Evolutionary conservation across 2,888 invertebrate species (phyloP), one percentile per base, ranked within the genome.

Genomic region (Theodoxus fluviatilis): DNA sequence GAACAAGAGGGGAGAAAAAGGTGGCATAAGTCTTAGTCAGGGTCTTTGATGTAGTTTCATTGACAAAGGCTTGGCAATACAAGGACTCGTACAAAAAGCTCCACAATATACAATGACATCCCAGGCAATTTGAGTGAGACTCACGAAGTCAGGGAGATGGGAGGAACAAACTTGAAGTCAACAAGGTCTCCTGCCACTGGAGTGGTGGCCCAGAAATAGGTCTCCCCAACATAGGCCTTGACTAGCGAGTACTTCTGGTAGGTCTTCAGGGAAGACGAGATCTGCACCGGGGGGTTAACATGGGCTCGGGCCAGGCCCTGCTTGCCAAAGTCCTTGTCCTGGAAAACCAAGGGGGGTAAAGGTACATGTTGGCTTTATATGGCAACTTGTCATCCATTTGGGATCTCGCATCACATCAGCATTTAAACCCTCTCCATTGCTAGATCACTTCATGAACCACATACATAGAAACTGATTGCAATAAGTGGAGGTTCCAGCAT

Each of bases 281-380:
- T 90, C 57, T 82, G 77, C 18, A 86, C 87, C 3, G 79, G 74
- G 2, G 87, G 87, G 71, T 87, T 87, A 47, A 83, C 80, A 74
- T 88, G 88, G 4, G 87, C 82, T 40, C 84, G 76, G 87, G 91
- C 95, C 43, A 93, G 89, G 83, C 80, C 81, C 92, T 68, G 92
- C 71, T 93, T 93, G 28, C 95, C 95, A 87, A 94, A 96, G 83
- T 94, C 93, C 79, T 93, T 92, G 85, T 96, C 95, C 94, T 94
- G 87, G 37, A 88, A 86, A 76, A 72, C 68, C 31, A 43, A n/a
- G n/a, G n/a, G n/a, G n/a, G n/a, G n/a, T n/a, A n/a, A n/a, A n/a
- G n/a, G n/a, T n/a, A n/a, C n/a, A n/a, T n/a, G n/a, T n/a, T n/a
- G n/a, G n/a, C n/a, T n/a, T n/a, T n/a, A n/a, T n/a, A n/a, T n/a